phyloP scores from a whole-genome alignment of 2,113 vertebrate species.

The Sciurus niger region DNA sequence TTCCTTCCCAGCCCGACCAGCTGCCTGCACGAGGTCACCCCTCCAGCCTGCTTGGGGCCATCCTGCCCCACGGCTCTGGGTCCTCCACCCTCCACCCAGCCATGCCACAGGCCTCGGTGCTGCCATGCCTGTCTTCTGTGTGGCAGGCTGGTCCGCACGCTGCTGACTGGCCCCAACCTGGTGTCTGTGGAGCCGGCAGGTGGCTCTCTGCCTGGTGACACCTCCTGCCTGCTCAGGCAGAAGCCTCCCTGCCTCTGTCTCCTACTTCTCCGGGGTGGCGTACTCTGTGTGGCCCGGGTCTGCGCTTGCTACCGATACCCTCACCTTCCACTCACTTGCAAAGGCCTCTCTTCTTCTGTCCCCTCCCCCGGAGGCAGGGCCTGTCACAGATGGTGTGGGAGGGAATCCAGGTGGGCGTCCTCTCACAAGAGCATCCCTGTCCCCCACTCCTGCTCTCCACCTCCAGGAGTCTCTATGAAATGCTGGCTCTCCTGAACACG shows the following conservation, averaged over 20 bases:
- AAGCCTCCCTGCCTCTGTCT: rapidly evolving
- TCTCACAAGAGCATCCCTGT: background rate
- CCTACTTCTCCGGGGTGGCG: background rate
- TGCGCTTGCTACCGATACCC: rapidly evolving
- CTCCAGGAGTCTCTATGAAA: no score
- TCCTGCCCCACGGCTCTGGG: background rate
- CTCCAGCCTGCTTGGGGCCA: background rate
- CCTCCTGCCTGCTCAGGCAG: background rate
- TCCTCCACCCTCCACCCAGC: background rate
- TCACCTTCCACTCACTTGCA: background rate
- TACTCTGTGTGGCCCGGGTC: background rate
- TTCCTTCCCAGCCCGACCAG: background rate
- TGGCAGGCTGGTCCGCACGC: background rate
- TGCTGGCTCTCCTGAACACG: no score
- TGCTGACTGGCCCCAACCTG: background rate
- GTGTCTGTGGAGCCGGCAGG: background rate
- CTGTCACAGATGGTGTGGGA: rapidly evolving
- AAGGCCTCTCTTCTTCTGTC: no score
- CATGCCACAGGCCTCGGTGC: background rate
- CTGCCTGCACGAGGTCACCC: background rate
- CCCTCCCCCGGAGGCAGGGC: no score
- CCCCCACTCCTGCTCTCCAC: background rate
- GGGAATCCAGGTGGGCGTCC: background rate
- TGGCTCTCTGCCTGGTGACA: rapidly evolving
- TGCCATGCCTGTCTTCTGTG: background rate